Conservation (phyloP, 2,888 invertebrate genomes). For the Cantharis nigra region DNA sequence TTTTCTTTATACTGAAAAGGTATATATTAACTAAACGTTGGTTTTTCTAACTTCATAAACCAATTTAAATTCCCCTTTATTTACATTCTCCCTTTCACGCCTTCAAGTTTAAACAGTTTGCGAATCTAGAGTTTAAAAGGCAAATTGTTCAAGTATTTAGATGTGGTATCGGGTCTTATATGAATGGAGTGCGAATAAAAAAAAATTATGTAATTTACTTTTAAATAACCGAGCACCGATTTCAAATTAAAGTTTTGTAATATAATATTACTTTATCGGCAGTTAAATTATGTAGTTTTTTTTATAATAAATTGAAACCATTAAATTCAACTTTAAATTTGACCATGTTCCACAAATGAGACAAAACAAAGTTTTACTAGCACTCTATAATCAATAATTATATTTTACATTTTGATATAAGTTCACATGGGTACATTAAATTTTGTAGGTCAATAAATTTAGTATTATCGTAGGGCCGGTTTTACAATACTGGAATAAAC, state of each 20-base stretch:
- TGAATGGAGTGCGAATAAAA: not conserved
- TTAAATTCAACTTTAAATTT: conserved; percentile 10
- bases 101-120: conserved; percentile 10
- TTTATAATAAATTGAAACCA: conserved; percentile 10
- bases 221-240: not conserved
- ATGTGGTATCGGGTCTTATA: conserved; percentile 6
- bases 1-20: conserved; percentile 14
- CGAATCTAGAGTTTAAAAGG: conserved; percentile 9
- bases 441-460: too few species aligned
- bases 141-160: conserved; percentile 13
- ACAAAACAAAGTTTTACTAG: conserved; percentile 12
- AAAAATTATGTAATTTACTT: not conserved
- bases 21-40: conserved; percentile 24
- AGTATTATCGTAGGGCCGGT: not conserved
- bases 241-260: not conserved
- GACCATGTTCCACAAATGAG: not conserved
- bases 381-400: conserved; percentile 17
- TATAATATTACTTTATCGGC: not conserved
- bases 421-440: conserved; percentile 20
- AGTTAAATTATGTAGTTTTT: not conserved
- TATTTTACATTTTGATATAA: conserved; percentile 21
- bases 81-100: conserved; percentile 25
- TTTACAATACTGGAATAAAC: too few species aligned
- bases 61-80: conserved; percentile 29
- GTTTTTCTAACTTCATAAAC: conserved; percentile 28